These are phyloP conservation scores for Neogale vison DNA, from an alignment of 2,113 vertebrate genomes.

Conservation along the genomic window DNA sequence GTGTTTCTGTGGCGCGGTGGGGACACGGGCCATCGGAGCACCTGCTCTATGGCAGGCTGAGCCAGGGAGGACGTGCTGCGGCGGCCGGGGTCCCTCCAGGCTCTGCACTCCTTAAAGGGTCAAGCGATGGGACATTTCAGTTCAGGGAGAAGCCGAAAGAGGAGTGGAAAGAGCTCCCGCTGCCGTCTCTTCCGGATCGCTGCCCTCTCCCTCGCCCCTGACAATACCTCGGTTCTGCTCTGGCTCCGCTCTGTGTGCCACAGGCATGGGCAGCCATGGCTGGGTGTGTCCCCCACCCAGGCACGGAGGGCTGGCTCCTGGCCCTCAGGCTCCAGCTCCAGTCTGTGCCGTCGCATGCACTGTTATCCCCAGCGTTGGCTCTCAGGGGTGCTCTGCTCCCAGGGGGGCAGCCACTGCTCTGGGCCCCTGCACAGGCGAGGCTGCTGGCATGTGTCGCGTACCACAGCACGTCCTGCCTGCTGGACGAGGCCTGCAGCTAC, in stretches of 20 bases:
- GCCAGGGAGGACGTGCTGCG: background rate
- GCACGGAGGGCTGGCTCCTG: background rate
- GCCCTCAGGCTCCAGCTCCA: background rate
- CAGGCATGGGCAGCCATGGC: background rate
- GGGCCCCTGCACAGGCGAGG: background rate
- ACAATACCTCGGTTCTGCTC: background rate
- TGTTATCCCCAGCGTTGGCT: background rate
- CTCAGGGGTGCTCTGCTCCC: background rate
- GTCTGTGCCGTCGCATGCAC: background rate
- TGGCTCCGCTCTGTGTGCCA: background rate
- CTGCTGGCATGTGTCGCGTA: background rate
- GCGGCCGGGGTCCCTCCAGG: fast-evolving
- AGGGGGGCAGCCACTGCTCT: fast-evolving
- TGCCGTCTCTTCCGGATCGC: fast-evolving
- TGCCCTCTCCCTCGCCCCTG: fast-evolving
- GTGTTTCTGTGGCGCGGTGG: background rate
- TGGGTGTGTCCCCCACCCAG: fast-evolving
- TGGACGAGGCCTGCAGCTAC: background rate
- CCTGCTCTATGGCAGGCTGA: background rate
- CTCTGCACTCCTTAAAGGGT: background rate
- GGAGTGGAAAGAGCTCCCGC: fast-evolving
- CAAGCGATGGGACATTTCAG: background rate
- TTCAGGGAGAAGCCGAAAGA: background rate
- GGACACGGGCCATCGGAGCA: fast-evolving
- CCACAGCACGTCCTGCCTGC: background rate